Conservation (phyloP, 1,140 invertebrate species). For the Battus philenor region DNA sequence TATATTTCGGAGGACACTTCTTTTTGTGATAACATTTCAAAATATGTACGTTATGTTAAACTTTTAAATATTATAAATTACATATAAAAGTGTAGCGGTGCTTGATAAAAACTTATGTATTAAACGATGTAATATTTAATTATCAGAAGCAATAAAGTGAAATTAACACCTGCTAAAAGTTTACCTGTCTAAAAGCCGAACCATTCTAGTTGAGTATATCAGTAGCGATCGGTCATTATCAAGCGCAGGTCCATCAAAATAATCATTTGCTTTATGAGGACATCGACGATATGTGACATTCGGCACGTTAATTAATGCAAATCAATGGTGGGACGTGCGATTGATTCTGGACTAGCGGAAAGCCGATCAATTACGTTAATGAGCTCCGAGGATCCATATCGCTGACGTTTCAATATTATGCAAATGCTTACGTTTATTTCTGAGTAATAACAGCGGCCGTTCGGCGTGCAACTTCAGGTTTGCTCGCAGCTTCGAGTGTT, state of each 20-base stretch:
- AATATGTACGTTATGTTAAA: no score
- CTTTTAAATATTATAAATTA: no score
- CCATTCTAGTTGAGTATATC: conserved; percentile 33
- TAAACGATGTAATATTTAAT: no score
- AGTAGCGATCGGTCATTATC: conserved; percentile 39
- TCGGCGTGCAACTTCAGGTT: conserved; percentile 30
- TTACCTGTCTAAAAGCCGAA: conserved; percentile 38
- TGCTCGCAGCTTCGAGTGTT: conserved; percentile 15
- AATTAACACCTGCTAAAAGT: conserved; percentile 20
- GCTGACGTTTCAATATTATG: conserved; percentile 68
- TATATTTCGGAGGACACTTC: no score
- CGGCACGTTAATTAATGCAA: conserved; percentile 69
- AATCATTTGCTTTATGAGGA: conserved; percentile 59
- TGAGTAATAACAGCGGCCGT: conserved; percentile 30
- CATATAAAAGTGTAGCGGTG: no score
- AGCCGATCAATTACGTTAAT: conserved; percentile 74
- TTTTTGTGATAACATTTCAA: no score
- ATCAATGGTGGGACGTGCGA: conserved; percentile 67
- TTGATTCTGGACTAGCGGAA: conserved; percentile 68
- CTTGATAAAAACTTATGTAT: no score
- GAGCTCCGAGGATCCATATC: conserved; percentile 61
- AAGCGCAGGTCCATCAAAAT: conserved; percentile 58
- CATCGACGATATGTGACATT: conserved; percentile 60
- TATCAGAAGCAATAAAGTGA: neutral
- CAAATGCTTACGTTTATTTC: conserved; percentile 63